Base-by-base conservation (phyloP, 2,797 vertebrate species). In the Gymnothorax reevesii region DNA sequence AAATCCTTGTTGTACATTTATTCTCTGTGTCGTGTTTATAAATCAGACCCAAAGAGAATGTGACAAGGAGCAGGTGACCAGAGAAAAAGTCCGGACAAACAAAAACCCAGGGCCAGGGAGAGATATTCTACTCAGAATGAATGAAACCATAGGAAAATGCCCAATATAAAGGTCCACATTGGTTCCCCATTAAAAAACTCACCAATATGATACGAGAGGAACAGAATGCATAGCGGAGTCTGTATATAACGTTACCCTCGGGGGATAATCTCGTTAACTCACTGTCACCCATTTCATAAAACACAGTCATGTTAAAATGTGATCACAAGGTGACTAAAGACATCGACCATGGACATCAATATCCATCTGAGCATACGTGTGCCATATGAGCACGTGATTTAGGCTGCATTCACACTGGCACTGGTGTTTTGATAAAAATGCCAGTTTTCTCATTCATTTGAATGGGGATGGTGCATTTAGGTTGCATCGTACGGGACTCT, bases 261-360 rank as follows among this genome's bases (percentile, higher is more conserved):
- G 93, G 94, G 92, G 75, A 1, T 5, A 57, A 64, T 77, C 17
- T 75, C 5, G 13, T 42, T 4, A 75, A 33, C 71, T 27, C 69
- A 73, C 33, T 20, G 7, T 55, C 77, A 55, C 42, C 77, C 20
- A n/a, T 52, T 80, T 52, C 20, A 13, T 6, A 20, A 49, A 80
- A 42, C 49, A 7, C 33, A 13, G 8, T 52, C 17, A 2, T 80
- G 77, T n/a, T 20, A 66, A 20, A 52, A 80, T 12, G n/a, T 73
- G 69, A 73, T 27, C 4, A 10, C n/a, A 33, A 73, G 25, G 69
- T 73, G 69, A 73, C 69, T 73, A 33, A 73, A 73, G 33, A 7
- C 69, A 33, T 73, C 69, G 33, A 42, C 33, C 33, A 42, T 42
- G 33, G 1, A 42, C 33, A 42, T 42, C 33, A 1, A 2, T 2